These are phyloP conservation scores for Cherax destructor DNA, from an alignment of 1,140 invertebrate genomes.

Conservation along the genomic window DNA sequence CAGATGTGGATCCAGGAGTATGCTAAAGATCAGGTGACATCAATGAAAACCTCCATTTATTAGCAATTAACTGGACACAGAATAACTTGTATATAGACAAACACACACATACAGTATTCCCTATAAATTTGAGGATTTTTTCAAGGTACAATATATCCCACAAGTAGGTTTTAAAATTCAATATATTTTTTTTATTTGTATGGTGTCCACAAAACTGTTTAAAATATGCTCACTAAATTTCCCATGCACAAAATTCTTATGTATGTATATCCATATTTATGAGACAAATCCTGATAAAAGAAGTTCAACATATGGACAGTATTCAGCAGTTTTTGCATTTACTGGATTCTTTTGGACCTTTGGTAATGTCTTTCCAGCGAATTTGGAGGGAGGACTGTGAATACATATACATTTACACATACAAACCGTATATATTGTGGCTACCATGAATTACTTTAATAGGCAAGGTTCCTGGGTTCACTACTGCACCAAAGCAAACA, in stretches of 20 bases:
- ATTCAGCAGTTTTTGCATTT: neutral
- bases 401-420: neutral
- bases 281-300: neutral
- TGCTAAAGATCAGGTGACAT: neutral
- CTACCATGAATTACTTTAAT: neutral
- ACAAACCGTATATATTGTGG: too few species aligned
- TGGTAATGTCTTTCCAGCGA: too few species aligned
- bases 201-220: too few species aligned
- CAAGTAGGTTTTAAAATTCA: too few species aligned
- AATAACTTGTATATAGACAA: too few species aligned
- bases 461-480: slow-evolving; percentile 19
- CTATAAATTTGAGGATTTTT: too few species aligned
- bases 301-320: neutral
- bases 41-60: neutral
- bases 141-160: too few species aligned
- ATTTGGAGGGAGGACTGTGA: too few species aligned
- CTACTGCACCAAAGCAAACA: slow-evolving; percentile 56
- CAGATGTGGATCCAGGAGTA: slow-evolving; percentile 50
- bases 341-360: neutral
- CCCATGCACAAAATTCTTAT: too few species aligned
- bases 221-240: too few species aligned
- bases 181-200: neutral
- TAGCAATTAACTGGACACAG: neutral
- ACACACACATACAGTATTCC: too few species aligned
- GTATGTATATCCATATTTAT: neutral